Evolutionary conservation across 2,113 vertebrate genomes (phyloP), one percentile per base, ranked within the genome.

Genomic region (Chinchilla lanigera): DNA sequence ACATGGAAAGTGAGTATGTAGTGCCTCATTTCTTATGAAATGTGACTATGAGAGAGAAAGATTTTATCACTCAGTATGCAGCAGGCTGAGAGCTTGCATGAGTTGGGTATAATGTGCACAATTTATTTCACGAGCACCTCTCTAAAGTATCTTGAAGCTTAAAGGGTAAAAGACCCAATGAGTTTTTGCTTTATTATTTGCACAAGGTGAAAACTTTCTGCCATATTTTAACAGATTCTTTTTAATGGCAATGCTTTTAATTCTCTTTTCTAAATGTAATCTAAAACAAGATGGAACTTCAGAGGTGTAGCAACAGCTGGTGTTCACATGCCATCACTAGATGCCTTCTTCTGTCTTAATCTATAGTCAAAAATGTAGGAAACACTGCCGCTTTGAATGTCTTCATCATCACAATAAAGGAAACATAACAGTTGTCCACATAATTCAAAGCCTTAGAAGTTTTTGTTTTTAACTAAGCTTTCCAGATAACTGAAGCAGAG

Each of bases 1-100:
- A 24, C 78, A 28, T 88, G 60, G 65, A 90, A 93, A 3, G 60
- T 94, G 69, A 96, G 52, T 52, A 65, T 41, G 67, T 7, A 69
- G n/a, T 73, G 75, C 90, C 75, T 97, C 58, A 69, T 65, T 96
- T 95, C 73, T 94, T 96, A 50, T 88, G 54, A 95, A 97, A 88
- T 80, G 44, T 89, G 52, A 87, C 52, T 94, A 13, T 50, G 80
- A 92, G 20, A 90, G 16, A 86, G 20, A 11, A 81, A 89, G 69
- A 52, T 85, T 88, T 96, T 96, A 83, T 81, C 58, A 73, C 47
- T 87, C 30, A 47, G 28, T 65, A 6, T 80, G 24, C 38, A 78
- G 35, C 11, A 38, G 92, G 61, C n/a, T 47, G 26, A 94, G 47
- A 94, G 12, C 20, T 44, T 65, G 26, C n/a, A 12, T 38, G 73